A percentile compares a stretch with the other conserved stretches of the same genome.
Conservation (phyloP, 1,140 invertebrate species). For the Plectrocnemia conspersa region DNA sequence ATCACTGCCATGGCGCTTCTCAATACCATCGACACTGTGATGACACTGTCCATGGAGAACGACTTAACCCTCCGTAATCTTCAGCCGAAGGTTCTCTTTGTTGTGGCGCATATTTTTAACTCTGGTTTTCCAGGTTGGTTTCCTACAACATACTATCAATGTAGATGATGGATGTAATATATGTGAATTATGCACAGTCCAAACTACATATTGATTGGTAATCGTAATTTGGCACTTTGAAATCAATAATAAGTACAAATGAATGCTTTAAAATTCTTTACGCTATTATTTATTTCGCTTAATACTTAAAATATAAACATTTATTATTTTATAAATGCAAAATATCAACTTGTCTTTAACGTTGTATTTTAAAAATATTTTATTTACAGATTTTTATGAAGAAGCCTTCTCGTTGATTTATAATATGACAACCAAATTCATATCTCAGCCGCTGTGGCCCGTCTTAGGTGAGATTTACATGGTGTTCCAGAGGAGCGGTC, state of each 20-base stretch:
- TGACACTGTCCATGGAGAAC: conserved; percentile 92
- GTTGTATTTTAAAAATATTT: conserved; percentile 39
- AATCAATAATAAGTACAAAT: too few relatives aligned
- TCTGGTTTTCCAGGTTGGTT: conserved; percentile 59
- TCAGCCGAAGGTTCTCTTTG: conserved; percentile 90
- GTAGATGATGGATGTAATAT: too few relatives aligned
- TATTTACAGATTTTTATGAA: conserved; percentile 85
- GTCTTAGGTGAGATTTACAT: conserved; percentile 73
- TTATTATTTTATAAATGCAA: conserved; percentile 19
- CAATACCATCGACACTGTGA: conserved; percentile 93
- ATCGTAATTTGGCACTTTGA: too few relatives aligned
- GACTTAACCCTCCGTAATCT: conserved; percentile 82
- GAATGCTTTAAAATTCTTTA: too few relatives aligned
- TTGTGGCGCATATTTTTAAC: conserved; percentile 83
- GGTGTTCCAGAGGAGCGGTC: conserved; percentile 89
- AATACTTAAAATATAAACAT: conserved; percentile 12
- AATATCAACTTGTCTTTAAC: conserved; percentile 20
- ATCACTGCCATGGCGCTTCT: conserved; percentile 96
- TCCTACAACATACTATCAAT: too few relatives aligned
- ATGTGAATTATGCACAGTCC: too few relatives aligned
- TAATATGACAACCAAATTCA: conserved; percentile 81
- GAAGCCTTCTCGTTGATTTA: conserved; percentile 91
- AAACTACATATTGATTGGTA: too few relatives aligned
- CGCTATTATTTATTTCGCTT: conserved; percentile 65
- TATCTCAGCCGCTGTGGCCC: conserved; percentile 95